These are phyloP conservation scores for Platygyra sinensis DNA, from an alignment of 64 coral and sea anemone species.

Conservation along the genomic window DNA sequence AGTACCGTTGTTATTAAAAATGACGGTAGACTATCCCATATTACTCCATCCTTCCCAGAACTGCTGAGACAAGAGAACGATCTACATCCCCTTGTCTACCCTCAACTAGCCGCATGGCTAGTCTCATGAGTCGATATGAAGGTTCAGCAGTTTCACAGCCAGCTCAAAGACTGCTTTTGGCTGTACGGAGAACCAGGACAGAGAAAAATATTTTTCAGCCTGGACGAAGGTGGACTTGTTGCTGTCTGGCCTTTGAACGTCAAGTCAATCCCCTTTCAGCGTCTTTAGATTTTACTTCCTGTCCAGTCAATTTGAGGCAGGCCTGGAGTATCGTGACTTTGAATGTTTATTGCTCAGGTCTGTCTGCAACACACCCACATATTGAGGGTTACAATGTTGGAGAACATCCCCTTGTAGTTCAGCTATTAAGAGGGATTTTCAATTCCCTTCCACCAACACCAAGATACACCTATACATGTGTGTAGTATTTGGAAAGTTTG, in stretches of 20 bases:
- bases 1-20: constrained; percentile 44
- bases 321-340: too few relatives aligned
- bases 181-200: constrained; percentile 31
- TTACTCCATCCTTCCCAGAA: constrained; percentile 39
- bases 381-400: constrained; percentile 26
- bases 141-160: constrained; percentile 37
- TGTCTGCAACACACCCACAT: neutral
- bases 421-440: too few relatives aligned
- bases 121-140: constrained; percentile 26
- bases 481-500: neutral
- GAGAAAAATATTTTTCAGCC: constrained; percentile 1
- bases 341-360: too few relatives aligned
- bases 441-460: constrained; percentile 16
- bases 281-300: neutral
- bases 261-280: constrained; percentile 46
- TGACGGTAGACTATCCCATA: constrained; percentile 19
- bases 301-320: too few relatives aligned
- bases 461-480: constrained; percentile 36
- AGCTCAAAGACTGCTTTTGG: constrained; percentile 32
- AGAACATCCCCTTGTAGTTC: constrained; percentile 47
- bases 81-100: constrained; percentile 40
- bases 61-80: constrained; percentile 34
- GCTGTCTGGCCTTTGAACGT: neutral
- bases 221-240: neutral
- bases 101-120: constrained; percentile 49